Base-by-base conservation (phyloP, 2,113 vertebrate species). In the Eclectus roratus region DNA sequence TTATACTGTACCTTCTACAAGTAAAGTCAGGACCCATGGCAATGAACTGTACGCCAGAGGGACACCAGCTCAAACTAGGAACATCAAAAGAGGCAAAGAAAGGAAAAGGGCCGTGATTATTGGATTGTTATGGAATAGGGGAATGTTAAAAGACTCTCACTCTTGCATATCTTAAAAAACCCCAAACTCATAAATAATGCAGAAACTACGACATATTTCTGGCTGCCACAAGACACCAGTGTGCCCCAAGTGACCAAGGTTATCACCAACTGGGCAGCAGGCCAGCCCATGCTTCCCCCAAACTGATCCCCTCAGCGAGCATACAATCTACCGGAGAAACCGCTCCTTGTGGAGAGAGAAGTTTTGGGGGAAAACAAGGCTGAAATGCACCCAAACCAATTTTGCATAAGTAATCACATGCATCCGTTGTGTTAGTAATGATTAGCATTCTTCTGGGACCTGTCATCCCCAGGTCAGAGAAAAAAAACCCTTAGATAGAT, bases 1-100 rank as follows among this genome's bases (percentile, higher is more conserved):
- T 70, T 31, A 97, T 97, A 98, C 98, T 94, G 35, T 99, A 99
- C 99, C 99, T 99, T 98, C 99, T 98, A 97, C 85, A 98, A 96
- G 98, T 98, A 98, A 99, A 98, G 96, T 98, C 98, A 93, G 98
- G 97, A 90, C 94, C 97, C 96, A 98, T 95, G 95, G 97, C 91
- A 97, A 71, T 96, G 96, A 93, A 97, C 31, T 97, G 98, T 78
- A 98, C 97, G 53, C 98, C 98, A 96, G 98, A 99, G 74, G 98
- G 98, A 98, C 99, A 99, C 99, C 99, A 99, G 97, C 99, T 99
- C 98, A 99, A 98, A 98, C 99, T 99, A 88, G 94, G 96, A 94
- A 97, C 80, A 85, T 94, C 94, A 97, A 95, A 94, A 94, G 80
- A 97, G 97, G 96, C 93, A 97, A 91, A 97, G 97, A 97, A 94